Evolutionary conservation across 2,113 vertebrate genomes (phyloP), one percentile per base, ranked within the genome.

Genomic region (Pleuronectes platessa): DNA sequence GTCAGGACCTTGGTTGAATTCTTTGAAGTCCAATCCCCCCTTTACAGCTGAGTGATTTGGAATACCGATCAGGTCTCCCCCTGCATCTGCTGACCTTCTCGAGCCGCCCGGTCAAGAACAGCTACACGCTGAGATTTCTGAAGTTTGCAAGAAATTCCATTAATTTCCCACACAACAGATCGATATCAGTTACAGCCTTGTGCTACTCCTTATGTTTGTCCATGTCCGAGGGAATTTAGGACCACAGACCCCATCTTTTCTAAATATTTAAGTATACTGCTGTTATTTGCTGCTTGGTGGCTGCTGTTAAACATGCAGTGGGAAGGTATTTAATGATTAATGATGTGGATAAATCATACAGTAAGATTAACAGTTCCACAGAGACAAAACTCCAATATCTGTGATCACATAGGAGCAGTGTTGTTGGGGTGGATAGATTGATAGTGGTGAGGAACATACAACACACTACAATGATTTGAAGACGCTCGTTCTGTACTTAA

Each of bases 1-100:
- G 61, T 61, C 79, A 83, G 77, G 65, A 77, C 78, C 70, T 84
- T n/a, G 67, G 86, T 49, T 73, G 81, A 81, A 83, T 81, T 83
- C 66, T 81, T 83, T 35, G 47, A 86, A 77, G 53, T 78, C 80
- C 51, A 42, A 26, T 42, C 27, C 47, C 59, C 60, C 8, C 59
- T 31, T 79, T 76, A 60, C 68, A 84, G 56, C 68, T 6, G 71
- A 87, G 71, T 77, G 78, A 74, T 78, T 71, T 20, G 58, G 79
- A 85, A 89, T 66, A 84, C 45, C 81, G 71, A 45, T 68, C 81
- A 81, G 65, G 64, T 56, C 68, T 76, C 73, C 10, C 17, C 20
- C 24, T 55, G 59, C 56, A 76, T 79, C 55, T 83, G 71, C 8
- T 84, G 76, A 88, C 78, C 83, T 69, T 81, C 71, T 61, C 20